Evolutionary conservation across 2,113 vertebrate species (phyloP).

Genomic region (Pipra filicauda): DNA sequence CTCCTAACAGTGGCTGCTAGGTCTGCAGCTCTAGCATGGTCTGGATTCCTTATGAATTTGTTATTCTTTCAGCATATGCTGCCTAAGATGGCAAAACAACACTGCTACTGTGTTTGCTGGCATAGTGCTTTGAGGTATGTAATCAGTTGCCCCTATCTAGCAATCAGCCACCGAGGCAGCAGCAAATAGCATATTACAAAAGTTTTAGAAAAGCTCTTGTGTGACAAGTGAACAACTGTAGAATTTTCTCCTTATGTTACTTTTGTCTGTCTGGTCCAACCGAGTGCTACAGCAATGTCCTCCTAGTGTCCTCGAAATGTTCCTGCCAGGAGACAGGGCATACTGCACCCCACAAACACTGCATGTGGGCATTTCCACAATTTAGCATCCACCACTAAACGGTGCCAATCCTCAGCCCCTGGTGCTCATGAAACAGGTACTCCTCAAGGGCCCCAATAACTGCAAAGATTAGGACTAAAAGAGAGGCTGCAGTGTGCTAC

Average conservation of each 20-base stretch:
- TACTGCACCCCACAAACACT: background rate
- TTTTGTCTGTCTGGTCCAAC: background rate
- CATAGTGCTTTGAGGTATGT: background rate
- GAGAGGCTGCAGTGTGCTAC: background rate
- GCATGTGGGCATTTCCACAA: background rate
- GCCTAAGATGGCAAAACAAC: background rate
- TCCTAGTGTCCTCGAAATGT: background rate
- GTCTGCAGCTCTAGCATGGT: conserved; percentile 26
- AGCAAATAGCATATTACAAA: background rate
- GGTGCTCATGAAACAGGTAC: background rate
- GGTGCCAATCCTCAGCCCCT: background rate
- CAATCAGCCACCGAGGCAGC: background rate
- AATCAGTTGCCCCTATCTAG: background rate
- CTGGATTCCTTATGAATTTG: conserved; percentile 1
- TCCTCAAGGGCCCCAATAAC: background rate
- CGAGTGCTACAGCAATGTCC: background rate
- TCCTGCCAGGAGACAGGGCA: background rate
- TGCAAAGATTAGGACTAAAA: background rate
- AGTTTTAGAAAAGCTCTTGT: background rate
- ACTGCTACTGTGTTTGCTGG: background rate
- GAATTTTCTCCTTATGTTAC: background rate
- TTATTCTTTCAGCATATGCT: background rate
- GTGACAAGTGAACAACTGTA: background rate
- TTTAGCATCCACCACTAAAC: background rate
- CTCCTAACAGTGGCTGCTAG: background rate